A percentile compares a stretch with the other conserved stretches of the same genome.
Conservation (phyloP, 2,888 invertebrate species). For the Agrilus biguttatus region DNA sequence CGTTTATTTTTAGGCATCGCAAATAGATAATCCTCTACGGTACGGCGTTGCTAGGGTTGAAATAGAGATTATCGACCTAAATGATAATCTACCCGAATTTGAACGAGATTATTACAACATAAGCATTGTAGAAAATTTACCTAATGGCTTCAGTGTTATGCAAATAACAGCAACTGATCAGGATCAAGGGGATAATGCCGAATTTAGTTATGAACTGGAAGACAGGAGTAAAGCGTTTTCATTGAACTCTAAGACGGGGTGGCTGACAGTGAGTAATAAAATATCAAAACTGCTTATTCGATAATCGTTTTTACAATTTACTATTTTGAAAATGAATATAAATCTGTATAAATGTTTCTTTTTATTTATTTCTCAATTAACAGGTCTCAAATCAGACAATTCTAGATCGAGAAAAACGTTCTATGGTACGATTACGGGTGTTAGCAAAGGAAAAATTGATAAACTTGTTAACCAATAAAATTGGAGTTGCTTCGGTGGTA, state of each 20-base stretch:
- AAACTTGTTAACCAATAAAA: slow-evolving; percentile 44
- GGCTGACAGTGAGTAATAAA: slow-evolving; percentile 58
- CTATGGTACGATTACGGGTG: slow-evolving; percentile 59
- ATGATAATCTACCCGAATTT: slow-evolving; percentile 77
- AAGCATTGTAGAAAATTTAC: slow-evolving; percentile 81
- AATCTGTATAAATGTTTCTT: neutral
- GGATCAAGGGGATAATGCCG: slow-evolving; percentile 75
- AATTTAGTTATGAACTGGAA: slow-evolving; percentile 64
- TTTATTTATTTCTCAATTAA: slow-evolving; percentile 3
- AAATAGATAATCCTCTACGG: slow-evolving; percentile 64
- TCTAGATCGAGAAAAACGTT: slow-evolving; percentile 64
- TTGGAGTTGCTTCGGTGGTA: slow-evolving; percentile 42
- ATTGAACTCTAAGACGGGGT: slow-evolving; percentile 66
- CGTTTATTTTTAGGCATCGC: slow-evolving; percentile 36
- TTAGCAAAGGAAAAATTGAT: slow-evolving; percentile 63
- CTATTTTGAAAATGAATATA: no score
- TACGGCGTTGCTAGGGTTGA: slow-evolving; percentile 60
- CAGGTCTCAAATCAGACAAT: slow-evolving; percentile 44
- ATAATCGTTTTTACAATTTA: no score
- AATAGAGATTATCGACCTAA: slow-evolving; percentile 59
- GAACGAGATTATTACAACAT: slow-evolving; percentile 84
- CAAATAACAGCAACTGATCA: slow-evolving; percentile 62
- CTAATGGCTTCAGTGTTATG: slow-evolving; percentile 61
- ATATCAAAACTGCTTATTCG: neutral
- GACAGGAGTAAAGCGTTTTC: slow-evolving; percentile 65